Conservation (phyloP, 1,140 invertebrate genomes). For the Bombus breviceps region DNA sequence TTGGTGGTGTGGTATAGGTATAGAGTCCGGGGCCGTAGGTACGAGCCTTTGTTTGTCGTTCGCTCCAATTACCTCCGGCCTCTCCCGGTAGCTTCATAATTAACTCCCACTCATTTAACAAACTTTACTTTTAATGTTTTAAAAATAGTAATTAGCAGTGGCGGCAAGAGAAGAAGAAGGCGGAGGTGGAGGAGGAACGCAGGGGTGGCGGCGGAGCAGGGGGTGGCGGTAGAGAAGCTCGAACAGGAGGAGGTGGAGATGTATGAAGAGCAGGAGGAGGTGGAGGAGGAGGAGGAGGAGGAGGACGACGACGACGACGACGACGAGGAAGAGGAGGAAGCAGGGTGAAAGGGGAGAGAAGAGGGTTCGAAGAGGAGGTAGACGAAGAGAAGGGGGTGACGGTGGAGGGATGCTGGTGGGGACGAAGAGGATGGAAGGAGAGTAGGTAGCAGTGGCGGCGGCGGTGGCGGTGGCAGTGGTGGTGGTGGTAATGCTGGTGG, state of each 20-base stretch:
- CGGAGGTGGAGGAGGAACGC: slow-evolving; percentile 52
- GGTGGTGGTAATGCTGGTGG: slow-evolving; percentile 64
- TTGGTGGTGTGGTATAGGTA: slow-evolving; percentile 60
- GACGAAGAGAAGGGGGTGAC: slow-evolving; percentile 63
- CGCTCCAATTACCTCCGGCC: slow-evolving; percentile 83
- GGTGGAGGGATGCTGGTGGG: slow-evolving; percentile 23
- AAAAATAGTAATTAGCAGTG: slow-evolving; percentile 83
- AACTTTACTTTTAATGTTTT: slow-evolving; percentile 84
- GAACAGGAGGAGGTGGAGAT: slow-evolving; percentile 45
- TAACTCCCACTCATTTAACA: slow-evolving; percentile 84
- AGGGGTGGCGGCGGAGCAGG: slow-evolving; percentile 42
- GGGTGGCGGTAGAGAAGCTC: slow-evolving; percentile 33
- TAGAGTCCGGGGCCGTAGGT: slow-evolving; percentile 68
- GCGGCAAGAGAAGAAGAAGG: slow-evolving; percentile 68
- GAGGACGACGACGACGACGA: neutral
- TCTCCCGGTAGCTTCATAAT: slow-evolving; percentile 82
- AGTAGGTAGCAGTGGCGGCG: slow-evolving; percentile 48
- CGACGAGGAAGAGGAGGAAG: neutral
- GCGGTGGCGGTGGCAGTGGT: slow-evolving; percentile 32
- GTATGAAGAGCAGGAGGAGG: slow-evolving; percentile 48
- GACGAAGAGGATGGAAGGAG: slow-evolving; percentile 47
- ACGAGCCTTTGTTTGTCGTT: slow-evolving; percentile 82
- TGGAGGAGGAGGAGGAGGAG: slow-evolving; percentile 14
- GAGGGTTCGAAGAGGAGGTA: slow-evolving; percentile 49
- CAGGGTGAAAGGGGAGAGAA: slow-evolving; percentile 51